These are phyloP conservation scores for Cyaniris semiargus DNA, from an alignment of 2,888 invertebrate species.

Conservation along the genomic window DNA sequence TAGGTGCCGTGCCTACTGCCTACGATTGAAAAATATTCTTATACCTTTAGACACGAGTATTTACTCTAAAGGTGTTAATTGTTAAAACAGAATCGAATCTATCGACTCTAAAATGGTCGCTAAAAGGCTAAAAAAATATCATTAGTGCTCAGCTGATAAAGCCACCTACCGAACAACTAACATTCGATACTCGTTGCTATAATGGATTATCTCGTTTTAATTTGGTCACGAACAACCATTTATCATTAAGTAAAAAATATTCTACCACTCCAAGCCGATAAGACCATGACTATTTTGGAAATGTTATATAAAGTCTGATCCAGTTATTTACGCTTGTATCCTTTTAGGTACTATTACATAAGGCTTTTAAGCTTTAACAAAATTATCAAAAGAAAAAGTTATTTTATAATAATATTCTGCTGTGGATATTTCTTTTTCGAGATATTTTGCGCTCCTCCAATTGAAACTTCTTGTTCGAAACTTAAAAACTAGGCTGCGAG, in stretches of 20 bases:
- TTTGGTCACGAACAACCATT: not conserved
- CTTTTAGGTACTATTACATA: not conserved
- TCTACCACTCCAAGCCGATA: not conserved
- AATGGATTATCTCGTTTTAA: conserved; percentile 14
- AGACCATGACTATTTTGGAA: not conserved
- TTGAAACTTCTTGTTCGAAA: not conserved
- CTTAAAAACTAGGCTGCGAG: not conserved
- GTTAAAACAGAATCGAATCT: no score
- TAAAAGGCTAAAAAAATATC: not conserved
- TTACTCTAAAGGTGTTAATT: no score
- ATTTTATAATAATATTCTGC: not conserved
- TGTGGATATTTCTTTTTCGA: no score
- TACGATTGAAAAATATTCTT: no score
- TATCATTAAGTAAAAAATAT: conserved; percentile 3
- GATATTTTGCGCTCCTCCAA: no score
- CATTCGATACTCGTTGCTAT: conserved; percentile 9
- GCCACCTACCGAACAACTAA: not conserved
- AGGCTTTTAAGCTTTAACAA: not conserved
- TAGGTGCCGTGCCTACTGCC: no score
- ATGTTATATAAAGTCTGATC: conserved; percentile 3
- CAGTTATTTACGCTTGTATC: not conserved
- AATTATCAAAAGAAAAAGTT: not conserved
- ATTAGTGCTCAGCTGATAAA: conserved; percentile 7
- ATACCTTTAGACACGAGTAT: no score
- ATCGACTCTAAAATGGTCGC: not conserved